phyloP scores from a whole-genome alignment of 2,888 invertebrate species.

The Encarsia formosa region DNA sequence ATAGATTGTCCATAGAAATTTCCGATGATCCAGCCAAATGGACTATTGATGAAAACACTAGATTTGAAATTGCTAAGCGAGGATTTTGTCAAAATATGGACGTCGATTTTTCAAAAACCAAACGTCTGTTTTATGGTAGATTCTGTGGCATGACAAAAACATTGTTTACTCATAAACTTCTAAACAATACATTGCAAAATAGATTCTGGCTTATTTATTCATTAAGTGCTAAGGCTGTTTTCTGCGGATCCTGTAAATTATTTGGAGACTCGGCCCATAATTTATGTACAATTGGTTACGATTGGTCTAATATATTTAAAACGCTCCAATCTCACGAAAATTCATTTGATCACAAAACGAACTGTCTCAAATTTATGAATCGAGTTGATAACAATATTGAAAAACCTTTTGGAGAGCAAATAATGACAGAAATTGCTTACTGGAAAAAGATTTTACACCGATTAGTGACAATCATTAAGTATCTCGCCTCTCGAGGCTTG shows the following conservation, averaged over 20 bases:
- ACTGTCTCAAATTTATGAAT: neutral
- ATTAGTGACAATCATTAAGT: conserved; percentile 32
- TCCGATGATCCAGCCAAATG: neutral
- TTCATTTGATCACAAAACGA: conserved; percentile 1
- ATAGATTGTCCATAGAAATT: too few species aligned
- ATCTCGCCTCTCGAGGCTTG: conserved; percentile 30
- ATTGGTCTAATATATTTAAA: conserved; percentile 10
- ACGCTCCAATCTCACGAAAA: conserved; percentile 11
- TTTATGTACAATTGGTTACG: neutral
- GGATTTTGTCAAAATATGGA: conserved; percentile 9
- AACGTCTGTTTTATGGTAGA: neutral
- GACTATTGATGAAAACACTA: neutral
- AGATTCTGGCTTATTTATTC: neutral
- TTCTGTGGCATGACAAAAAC: neutral
- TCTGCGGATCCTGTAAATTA: conserved; percentile 1
- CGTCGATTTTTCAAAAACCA: conserved; percentile 9
- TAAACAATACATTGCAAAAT: neutral
- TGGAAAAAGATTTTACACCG: conserved; percentile 34
- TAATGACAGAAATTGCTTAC: conserved; percentile 28
- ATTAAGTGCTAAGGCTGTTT: neutral
- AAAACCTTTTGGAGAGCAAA: conserved; percentile 13
- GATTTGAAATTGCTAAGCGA: neutral
- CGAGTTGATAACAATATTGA: neutral
- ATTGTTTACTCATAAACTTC: neutral
- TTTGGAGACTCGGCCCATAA: neutral